These are phyloP conservation scores for Brachynemurus nebulosus DNA, from an alignment of 2,888 invertebrate genomes.

Conservation along the genomic window DNA sequence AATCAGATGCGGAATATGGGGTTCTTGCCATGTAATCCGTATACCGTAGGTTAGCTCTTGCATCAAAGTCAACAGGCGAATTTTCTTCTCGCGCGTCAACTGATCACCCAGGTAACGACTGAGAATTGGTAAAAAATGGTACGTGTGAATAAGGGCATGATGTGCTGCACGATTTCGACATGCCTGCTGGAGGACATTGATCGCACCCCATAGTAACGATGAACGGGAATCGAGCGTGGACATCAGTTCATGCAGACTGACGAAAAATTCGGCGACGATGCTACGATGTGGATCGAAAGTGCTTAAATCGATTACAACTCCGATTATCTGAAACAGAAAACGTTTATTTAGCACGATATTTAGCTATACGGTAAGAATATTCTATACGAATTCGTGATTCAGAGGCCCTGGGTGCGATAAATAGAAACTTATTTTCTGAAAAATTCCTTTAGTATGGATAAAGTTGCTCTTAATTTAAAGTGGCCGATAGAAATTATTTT, in stretches of 20 bases:
- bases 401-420: too few relatives aligned
- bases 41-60: conserved; percentile 65
- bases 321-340: conserved; percentile 40
- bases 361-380: too few relatives aligned
- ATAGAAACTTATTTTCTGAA: too few relatives aligned
- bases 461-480: too few relatives aligned
- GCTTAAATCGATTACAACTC: conserved; percentile 46
- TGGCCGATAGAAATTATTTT: too few relatives aligned
- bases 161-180: conserved; percentile 47
- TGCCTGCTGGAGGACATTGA: conserved; percentile 48
- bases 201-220: conserved; percentile 46
- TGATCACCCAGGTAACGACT: conserved; percentile 44
- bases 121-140: conserved; percentile 53
- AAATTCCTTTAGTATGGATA: too few relatives aligned
- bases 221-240: conserved; percentile 39
- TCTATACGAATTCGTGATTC: too few relatives aligned
- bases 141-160: conserved; percentile 50
- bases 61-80: conserved; percentile 46
- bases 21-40: conserved; percentile 67
- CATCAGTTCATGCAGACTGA: conserved; percentile 50
- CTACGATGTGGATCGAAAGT: conserved; percentile 52
- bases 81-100: conserved; percentile 47
- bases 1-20: conserved; percentile 53
- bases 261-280: conserved; percentile 51
- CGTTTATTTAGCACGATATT: too few relatives aligned